A percentile compares a stretch with the other conserved stretches of the same genome.
phyloP scores from a whole-genome alignment of 2,113 vertebrate genomes.

The Sebastes fasciatus region DNA sequence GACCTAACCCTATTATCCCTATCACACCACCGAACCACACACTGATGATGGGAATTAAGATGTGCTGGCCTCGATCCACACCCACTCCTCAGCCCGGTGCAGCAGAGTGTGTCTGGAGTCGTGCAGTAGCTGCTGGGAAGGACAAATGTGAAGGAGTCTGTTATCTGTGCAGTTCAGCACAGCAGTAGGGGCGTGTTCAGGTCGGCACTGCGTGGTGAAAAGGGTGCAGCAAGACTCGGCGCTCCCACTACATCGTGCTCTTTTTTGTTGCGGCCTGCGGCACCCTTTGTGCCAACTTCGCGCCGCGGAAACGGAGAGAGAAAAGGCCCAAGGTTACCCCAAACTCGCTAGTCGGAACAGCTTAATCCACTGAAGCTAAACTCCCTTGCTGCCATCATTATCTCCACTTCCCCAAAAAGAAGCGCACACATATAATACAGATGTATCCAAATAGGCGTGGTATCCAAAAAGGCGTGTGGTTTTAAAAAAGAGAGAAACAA shows the following conservation, averaged over 20 bases:
- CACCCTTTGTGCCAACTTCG: constrained; percentile 37
- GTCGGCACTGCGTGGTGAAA: constrained; percentile 56
- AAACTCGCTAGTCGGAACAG: constrained; percentile 47
- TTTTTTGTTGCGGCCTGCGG: constrained; percentile 39
- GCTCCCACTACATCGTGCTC: constrained; percentile 52
- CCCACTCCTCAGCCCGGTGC: constrained; percentile 63
- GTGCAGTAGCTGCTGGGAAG: constrained; percentile 70
- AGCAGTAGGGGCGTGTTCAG: constrained; percentile 61
- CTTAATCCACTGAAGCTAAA: constrained; percentile 54
- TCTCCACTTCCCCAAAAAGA: constrained; percentile 22
- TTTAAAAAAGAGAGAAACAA: constrained; percentile 70
- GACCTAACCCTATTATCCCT: constrained; percentile 81
- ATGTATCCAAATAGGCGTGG: constrained; percentile 69
- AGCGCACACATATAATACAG: constrained; percentile 57
- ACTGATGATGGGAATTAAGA: constrained; percentile 81
- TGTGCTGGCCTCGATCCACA: constrained; percentile 76
- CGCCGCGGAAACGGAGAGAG: constrained; percentile 20
- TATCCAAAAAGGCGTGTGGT: constrained; percentile 68
- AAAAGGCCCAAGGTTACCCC: constrained; percentile 58
- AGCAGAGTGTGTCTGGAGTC: constrained; percentile 66
- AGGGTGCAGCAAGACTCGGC: constrained; percentile 45
- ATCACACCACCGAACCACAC: constrained; percentile 74
- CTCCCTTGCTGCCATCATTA: constrained; percentile 55
- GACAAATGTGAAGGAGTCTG: constrained; percentile 67
- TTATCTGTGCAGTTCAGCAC: constrained; percentile 66